Conservation (phyloP, 1,140 invertebrate genomes). For the Dinoponera quadriceps region DNA sequence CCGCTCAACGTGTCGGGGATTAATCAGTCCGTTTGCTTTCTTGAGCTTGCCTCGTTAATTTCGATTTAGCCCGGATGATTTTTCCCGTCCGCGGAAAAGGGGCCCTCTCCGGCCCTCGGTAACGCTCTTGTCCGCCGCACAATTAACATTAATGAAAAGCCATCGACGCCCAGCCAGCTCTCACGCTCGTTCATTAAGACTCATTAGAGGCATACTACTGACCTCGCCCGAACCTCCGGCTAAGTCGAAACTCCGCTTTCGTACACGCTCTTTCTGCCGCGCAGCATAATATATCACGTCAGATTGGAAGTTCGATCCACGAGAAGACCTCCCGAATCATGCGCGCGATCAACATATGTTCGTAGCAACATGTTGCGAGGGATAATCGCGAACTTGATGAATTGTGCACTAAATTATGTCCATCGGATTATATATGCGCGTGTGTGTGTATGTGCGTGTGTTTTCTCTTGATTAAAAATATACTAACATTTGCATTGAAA, state of each 20-base stretch:
- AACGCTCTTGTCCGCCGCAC: constrained; percentile 52
- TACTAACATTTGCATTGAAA: too few species aligned
- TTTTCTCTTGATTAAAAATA: too few species aligned
- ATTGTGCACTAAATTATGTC: too few species aligned
- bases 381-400: background rate
- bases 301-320: constrained; percentile 18
- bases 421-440: too few species aligned
- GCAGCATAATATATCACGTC: constrained; percentile 63
- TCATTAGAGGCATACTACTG: constrained; percentile 65
- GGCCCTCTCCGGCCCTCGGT: background rate
- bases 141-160: constrained; percentile 63
- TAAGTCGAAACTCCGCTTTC: constrained; percentile 7
- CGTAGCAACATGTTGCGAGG: background rate
- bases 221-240: constrained; percentile 62
- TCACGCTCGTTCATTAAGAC: constrained; percentile 73
- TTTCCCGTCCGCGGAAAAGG: constrained; percentile 35
- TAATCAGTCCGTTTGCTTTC: background rate
- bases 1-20: constrained; percentile 17
- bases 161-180: constrained; percentile 52
- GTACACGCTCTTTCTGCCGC: constrained; percentile 30
- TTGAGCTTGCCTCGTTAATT: constrained; percentile 31
- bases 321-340: constrained; percentile 28
- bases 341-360: constrained; percentile 19
- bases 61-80: constrained; percentile 31
- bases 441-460: too few species aligned